Evolutionary conservation across 2,113 vertebrate genomes (phyloP).

Genomic region (Gopherus evgoodei): DNA sequence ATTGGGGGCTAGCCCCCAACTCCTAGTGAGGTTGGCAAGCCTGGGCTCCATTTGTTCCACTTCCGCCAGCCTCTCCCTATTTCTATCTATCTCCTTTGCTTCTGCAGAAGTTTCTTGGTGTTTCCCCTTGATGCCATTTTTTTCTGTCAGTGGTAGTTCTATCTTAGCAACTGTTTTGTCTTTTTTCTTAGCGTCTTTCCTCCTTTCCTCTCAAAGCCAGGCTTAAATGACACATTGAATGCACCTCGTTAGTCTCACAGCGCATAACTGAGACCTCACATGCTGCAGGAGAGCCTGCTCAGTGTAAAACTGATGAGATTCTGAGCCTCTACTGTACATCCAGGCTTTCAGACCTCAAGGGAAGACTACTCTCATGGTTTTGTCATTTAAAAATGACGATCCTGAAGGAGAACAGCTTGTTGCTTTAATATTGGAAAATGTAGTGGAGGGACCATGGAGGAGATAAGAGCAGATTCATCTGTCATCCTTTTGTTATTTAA

Average conservation of each 20-base stretch:
- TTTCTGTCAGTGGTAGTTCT: neutral
- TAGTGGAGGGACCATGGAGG: neutral
- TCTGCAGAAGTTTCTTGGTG: neutral
- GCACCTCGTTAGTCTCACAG: neutral
- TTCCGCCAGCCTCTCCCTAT: neutral
- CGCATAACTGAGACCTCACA: neutral
- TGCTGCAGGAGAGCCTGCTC: neutral
- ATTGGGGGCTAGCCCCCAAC: neutral
- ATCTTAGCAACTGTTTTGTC: neutral
- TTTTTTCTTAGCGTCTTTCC: neutral
- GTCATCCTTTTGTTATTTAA: neutral
- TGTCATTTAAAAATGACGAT: neutral
- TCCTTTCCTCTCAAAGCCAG: neutral
- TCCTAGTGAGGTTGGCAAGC: neutral
- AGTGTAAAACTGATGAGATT: neutral
- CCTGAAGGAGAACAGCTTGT: neutral
- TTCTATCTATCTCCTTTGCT: neutral
- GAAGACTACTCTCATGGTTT: neutral
- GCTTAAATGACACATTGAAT: neutral
- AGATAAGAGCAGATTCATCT: neutral
- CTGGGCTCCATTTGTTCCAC: fast-evolving
- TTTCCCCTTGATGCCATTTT: neutral
- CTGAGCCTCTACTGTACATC: neutral
- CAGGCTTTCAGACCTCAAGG: neutral
- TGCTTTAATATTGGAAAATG: neutral